Percentiles rank a stretch among this genome's conserved stretches.
These are phyloP conservation scores for Sebastes steindachneri DNA, from an alignment of 2,797 vertebrate genomes.

Conservation along the genomic window DNA sequence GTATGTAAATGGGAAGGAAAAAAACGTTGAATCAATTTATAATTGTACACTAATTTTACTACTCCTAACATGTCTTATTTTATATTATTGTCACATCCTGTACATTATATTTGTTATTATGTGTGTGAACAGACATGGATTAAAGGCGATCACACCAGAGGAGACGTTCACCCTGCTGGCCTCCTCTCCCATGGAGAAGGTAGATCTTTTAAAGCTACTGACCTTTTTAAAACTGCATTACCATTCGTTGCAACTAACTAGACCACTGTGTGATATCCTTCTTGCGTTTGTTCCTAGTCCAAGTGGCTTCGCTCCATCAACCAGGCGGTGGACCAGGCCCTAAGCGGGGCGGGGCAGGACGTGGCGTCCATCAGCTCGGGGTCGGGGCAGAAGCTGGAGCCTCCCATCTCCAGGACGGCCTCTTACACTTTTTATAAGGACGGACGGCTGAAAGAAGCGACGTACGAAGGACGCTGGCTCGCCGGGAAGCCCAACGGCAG, in stretches of 20 bases:
- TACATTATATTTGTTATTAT: not conserved
- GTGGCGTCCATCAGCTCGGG: constrained; percentile 63
- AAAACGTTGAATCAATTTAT: no score
- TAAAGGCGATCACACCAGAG: constrained; percentile 95
- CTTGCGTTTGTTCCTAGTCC: constrained; percentile 75
- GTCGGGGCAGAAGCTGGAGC: constrained; percentile 85
- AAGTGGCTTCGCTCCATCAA: constrained; percentile 97
- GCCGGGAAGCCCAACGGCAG: constrained; percentile 94
- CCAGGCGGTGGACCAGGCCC: constrained; percentile 93
- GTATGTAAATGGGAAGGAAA: no score
- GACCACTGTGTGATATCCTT: not conserved
- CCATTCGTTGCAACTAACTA: not conserved
- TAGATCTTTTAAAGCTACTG: constrained; percentile 44
- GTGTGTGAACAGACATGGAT: constrained; percentile 82
- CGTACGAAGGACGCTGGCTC: constrained; percentile 93
- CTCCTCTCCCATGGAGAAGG: constrained; percentile 93
- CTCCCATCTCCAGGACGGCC: constrained; percentile 91
- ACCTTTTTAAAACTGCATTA: not conserved
- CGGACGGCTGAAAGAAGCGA: constrained; percentile 91
- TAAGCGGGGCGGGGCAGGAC: constrained; percentile 84
- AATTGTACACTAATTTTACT: no score
- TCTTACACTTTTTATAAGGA: constrained; percentile 97
- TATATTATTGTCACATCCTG: not conserved
- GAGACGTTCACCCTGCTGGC: constrained; percentile 93
- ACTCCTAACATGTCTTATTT: not conserved